Base-by-base conservation (phyloP, 2,113 vertebrate species). In the Merops nubicus region DNA sequence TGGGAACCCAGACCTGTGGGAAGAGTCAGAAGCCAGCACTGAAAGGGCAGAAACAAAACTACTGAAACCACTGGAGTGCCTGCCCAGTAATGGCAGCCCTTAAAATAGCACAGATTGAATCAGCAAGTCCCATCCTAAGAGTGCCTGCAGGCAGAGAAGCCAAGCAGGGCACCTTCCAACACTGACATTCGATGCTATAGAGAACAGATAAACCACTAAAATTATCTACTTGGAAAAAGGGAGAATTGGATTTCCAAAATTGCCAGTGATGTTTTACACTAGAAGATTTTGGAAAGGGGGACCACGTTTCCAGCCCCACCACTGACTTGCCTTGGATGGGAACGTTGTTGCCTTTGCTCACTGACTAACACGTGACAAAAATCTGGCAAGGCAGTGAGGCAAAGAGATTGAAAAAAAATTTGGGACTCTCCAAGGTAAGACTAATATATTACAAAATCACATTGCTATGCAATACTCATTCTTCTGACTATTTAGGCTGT, bases 31-130 rank as follows among this genome's bases (percentile, higher is more conserved):
- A 83, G 34, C 12, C 54, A 89, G 33, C 51, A 29, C 12, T 34
- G 45, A 76, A 77, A 64, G 3, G 38, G 22, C 47, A 76, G 63
- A 57, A 67, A 29, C 15, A 65, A 25, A 62, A 62, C 51, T 33
- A 26, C 26, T n/a, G 48, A 54, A 75, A 22, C 33, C 2, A 5
- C 33, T 36, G 4, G 1, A 60, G 38, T 0, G 0, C 33, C 63
- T 8, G 3, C 28, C 51, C 4, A 20, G 67, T 68, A 73, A 14
- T 31, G 9, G 38, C 18, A 77, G 9, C 72, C 38, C 69, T 60
- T 47, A n/a, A 68, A 94, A 65, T 1, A 17, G 13, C 2, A 8
- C 38, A 67, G 29, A 17, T 0, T 31, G 12, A 36, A 79, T 7
- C 65, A 85, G 40, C 21, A 31, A 56, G 10, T 7, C 23, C 74